Evolutionary conservation across 2,888 invertebrate species (phyloP).

Genomic region (Sepioteuthis lessoniana): DNA sequence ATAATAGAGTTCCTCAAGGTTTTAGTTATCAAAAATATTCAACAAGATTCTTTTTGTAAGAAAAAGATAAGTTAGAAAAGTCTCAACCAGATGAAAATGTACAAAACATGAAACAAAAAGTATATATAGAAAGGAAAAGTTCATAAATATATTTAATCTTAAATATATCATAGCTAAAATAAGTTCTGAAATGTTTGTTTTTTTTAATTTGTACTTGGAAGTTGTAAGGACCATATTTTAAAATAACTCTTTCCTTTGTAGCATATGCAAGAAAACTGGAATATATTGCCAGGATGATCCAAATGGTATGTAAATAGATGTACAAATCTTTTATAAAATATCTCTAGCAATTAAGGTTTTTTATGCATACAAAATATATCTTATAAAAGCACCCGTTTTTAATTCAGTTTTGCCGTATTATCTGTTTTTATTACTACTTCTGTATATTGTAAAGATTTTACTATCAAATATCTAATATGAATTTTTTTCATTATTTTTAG

Average conservation of each 20-base stretch:
- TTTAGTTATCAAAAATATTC: too few species aligned
- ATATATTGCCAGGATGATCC: neutral
- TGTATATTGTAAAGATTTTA: neutral
- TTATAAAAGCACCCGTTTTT: neutral
- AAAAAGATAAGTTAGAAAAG: too few species aligned
- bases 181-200: neutral
- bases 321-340: neutral
- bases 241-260: neutral
- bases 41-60: too few species aligned
- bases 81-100: too few species aligned
- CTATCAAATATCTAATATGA: neutral
- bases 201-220: neutral
- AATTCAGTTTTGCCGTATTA: neutral
- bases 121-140: too few species aligned
- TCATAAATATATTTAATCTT: too few species aligned
- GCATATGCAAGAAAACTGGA: neutral
- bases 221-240: neutral
- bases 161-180: neutral
- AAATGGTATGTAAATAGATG: neutral
- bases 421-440: neutral
- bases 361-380: neutral
- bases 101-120: too few species aligned
- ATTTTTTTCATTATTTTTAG: neutral
- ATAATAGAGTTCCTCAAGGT: too few species aligned
- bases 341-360: neutral